Percentiles rank a stretch among this genome's conserved stretches.
Evolutionary conservation across 92 coral and sea anemone genomes (phyloP).

Genomic region (Actinernus sp.): DNA sequence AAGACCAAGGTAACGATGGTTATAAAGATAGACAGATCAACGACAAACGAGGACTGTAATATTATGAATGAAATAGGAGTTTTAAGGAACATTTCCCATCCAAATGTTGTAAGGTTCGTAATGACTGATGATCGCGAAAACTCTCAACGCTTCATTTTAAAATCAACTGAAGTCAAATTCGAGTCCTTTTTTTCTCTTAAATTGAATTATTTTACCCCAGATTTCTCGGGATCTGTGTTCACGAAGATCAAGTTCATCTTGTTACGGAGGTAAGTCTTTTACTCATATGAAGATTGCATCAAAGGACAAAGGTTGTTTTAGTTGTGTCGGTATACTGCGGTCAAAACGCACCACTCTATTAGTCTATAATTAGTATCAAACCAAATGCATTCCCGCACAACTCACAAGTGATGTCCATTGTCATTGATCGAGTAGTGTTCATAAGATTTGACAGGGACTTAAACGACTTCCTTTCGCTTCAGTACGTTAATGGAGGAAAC

Average conservation of each 20-base stretch:
- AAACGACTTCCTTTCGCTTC: constrained; percentile 19
- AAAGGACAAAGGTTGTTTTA: too few species aligned
- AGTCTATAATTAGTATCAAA: too few species aligned
- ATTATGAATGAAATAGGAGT: constrained; percentile 77
- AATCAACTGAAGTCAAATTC: constrained; percentile 5
- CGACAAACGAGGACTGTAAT: constrained; percentile 52
- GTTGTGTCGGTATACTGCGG: too few species aligned
- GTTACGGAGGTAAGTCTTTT: constrained; percentile 74
- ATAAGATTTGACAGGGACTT: constrained; percentile 23
- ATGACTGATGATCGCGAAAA: not conserved
- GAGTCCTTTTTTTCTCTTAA: too few species aligned
- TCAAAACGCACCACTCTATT: too few species aligned
- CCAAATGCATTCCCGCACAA: not conserved
- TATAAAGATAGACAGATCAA: constrained; percentile 68
- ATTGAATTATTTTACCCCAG: too few species aligned
- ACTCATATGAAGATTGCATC: too few species aligned
- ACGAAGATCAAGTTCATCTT: constrained; percentile 67
- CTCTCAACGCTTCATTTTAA: not conserved
- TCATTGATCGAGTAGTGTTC: not conserved
- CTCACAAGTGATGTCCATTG: not conserved
- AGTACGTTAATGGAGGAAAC: constrained; percentile 94
- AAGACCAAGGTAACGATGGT: constrained; percentile 73
- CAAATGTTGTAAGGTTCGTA: constrained; percentile 69
- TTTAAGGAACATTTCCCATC: constrained; percentile 82
- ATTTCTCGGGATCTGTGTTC: constrained; percentile 86